These are phyloP conservation scores for Ophiodon elongatus DNA, from an alignment of 2,113 vertebrate genomes.

Conservation along the genomic window DNA sequence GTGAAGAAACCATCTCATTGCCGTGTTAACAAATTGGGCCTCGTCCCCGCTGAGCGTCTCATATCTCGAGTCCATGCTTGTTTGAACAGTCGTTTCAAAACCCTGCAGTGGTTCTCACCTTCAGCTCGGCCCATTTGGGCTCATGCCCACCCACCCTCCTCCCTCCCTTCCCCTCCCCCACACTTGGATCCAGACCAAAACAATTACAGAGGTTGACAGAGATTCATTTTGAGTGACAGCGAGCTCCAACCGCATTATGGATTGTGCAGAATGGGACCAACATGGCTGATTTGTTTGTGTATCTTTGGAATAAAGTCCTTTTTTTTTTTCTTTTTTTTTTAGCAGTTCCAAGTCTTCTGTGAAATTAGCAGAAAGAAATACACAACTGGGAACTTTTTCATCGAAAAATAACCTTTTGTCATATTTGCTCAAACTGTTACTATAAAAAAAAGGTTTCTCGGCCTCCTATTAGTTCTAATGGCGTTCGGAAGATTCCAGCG, in stretches of 20 bases:
- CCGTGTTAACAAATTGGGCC: neutral
- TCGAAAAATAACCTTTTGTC: no score
- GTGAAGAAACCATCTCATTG: neutral
- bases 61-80: neutral
- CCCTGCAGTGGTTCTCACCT: conserved; percentile 6
- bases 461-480: no score
- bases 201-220: conserved; percentile 31
- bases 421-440: no score
- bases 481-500: no score
- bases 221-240: conserved; percentile 23
- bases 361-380: neutral
- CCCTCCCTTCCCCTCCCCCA: no score
- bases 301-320: neutral
- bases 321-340: no score
- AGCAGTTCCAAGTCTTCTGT: neutral
- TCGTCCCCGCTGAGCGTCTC: neutral
- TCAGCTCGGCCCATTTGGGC: neutral
- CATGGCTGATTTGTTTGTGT: neutral
- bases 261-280: neutral
- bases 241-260: neutral
- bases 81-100: conserved; percentile 3
- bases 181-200: conserved; percentile 32
- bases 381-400: neutral
- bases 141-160: no score
- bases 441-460: no score